Base-by-base conservation (phyloP, 2,888 invertebrate genomes). In the Spialia ferax region DNA sequence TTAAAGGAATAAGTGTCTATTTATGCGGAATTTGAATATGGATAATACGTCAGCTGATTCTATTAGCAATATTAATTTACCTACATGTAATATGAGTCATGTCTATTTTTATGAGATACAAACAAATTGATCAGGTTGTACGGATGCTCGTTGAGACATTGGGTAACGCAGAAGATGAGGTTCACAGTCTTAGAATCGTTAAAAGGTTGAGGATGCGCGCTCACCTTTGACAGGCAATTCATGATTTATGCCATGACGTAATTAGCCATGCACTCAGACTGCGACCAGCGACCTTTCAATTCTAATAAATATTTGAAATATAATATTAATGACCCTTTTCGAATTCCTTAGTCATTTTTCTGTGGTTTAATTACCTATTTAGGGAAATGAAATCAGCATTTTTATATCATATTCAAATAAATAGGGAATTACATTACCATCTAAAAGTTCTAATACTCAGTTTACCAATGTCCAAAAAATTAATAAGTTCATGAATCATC, bases 131-230 rank as follows among this genome's bases (percentile, higher is more conserved):
- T 82, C 80, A 81, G 82, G 75, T 71, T 73, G 67, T 71, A 68
- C 71, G 69, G 71, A 69, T 74, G 71, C 69, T 67, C 59, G 70
- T 70, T 73, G 71, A 74, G 72, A 73, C 72, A 73, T 81, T 78
- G 74, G 75, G 75, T 77, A 81, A 81, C 79, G 74, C 76, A 75
- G 70, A 75, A 74, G 73, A 67, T 75, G 73, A 75, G 74, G 73
- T 72, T 45, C 10, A 45, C 45, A 18, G 79, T 77, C 80, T 82
- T 77, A 76, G 77, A 83, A 82, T 84, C 83, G 84, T 86, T 84
- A 82, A 89, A 91, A 91, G 91, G 89, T 91, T 89, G 89, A 89
- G 86, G 88, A 88, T 89, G 74, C 73, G 63, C 74, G 83, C 80
- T 86, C 82, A 82, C 81, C 84, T 86, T 78, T 79, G 78, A 79